phyloP scores from a whole-genome alignment of 2,888 invertebrate species.

The Eupelmus urozonus region DNA sequence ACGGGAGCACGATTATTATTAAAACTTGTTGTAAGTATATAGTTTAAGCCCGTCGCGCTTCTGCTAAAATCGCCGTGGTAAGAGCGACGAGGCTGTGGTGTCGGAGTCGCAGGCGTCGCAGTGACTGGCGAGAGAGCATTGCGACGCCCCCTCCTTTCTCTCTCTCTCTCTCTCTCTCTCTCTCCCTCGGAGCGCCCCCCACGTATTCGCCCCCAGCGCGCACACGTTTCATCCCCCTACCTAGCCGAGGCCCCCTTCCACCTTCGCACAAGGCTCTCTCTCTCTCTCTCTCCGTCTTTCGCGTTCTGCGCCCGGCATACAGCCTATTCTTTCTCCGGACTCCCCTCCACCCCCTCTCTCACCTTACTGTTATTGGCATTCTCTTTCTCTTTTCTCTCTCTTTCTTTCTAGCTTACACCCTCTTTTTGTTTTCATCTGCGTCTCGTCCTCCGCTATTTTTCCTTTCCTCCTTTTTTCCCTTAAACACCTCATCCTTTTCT shows the following conservation, averaged over 20 bases:
- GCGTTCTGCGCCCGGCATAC: conserved; percentile 27
- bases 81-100: conserved; percentile 72
- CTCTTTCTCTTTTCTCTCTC: conserved; percentile 56
- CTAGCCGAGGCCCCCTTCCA: neutral
- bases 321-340: conserved; percentile 46
- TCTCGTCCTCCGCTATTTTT: neutral
- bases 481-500: conserved; percentile 10
- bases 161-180: neutral
- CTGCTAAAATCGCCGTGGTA: conserved; percentile 5
- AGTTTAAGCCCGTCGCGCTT: conserved; percentile 1
- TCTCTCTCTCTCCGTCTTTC: conserved; percentile 12
- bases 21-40: no score
- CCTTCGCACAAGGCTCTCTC: conserved; percentile 2
- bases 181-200: neutral
- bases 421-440: neutral
- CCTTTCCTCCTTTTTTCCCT: neutral
- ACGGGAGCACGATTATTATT: no score
- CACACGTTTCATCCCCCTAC: conserved; percentile 22
- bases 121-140: conserved; percentile 76
- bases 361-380: conserved; percentile 33
- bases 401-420: conserved; percentile 2
- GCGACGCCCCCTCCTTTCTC: conserved; percentile 65
- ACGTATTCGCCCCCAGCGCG: no score
- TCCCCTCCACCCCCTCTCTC: conserved; percentile 49
- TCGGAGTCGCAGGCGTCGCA: conserved; percentile 75